Evolutionary conservation across 2,888 invertebrate genomes (phyloP).

Genomic region (Steromphala cineraria): DNA sequence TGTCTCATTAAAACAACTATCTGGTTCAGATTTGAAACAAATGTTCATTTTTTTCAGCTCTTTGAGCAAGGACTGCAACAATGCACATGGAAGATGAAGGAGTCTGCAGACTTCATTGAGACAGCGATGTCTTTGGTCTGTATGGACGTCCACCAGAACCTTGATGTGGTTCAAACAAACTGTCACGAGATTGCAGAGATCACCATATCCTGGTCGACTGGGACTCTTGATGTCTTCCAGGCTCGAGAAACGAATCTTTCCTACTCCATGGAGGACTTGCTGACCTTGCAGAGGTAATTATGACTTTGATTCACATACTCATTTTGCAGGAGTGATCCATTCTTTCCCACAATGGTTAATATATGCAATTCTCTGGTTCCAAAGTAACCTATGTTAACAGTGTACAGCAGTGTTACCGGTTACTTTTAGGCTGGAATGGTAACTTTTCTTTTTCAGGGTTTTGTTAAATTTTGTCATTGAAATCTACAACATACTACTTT

Average conservation of each 20-base stretch:
- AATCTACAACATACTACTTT: no score
- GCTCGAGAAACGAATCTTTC: constrained; percentile 55
- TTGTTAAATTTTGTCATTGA: no score
- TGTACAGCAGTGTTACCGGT: no score
- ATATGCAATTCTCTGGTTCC: no score
- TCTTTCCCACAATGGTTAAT: no score
- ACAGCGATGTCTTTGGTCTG: constrained; percentile 73
- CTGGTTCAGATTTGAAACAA: neutral
- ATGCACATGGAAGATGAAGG: constrained; percentile 74
- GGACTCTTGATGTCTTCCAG: constrained; percentile 69
- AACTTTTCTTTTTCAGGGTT: no score
- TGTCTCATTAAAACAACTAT: neutral
- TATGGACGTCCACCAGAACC: constrained; percentile 71
- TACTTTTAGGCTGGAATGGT: no score
- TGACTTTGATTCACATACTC: neutral
- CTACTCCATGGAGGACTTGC: constrained; percentile 71
- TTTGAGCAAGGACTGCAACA: constrained; percentile 71
- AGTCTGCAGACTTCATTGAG: constrained; percentile 74
- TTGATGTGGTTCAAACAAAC: constrained; percentile 73
- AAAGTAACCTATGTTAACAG: no score
- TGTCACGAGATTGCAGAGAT: constrained; percentile 70
- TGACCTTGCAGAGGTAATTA: constrained; percentile 66
- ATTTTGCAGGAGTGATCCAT: no score
- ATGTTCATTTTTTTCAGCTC: constrained; percentile 58
- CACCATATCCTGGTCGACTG: constrained; percentile 71